Conservation (phyloP, 2,797 vertebrate genomes). For the Triplophysa bombifrons region DNA sequence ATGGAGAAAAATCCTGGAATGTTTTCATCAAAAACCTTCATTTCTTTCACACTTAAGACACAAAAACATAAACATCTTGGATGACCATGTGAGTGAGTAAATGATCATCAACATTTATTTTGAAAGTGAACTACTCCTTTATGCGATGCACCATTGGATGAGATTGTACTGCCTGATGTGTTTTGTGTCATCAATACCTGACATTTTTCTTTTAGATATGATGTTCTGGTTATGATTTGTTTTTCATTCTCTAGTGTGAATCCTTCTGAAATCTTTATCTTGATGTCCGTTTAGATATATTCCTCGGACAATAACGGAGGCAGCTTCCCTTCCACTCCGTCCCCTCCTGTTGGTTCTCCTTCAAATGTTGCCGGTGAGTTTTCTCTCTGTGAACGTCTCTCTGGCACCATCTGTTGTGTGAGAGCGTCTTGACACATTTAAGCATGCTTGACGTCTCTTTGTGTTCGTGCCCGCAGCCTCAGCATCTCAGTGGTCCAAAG, state of each 20-base stretch:
- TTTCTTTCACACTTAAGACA: too few species aligned
- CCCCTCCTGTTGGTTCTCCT: constrained; percentile 92
- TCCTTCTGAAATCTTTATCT: background rate
- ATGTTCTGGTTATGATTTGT: too few species aligned
- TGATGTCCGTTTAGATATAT: constrained; percentile 85
- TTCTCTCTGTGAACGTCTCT: constrained; percentile 13
- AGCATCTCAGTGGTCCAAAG: constrained; percentile 91
- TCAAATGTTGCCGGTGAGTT: constrained; percentile 90
- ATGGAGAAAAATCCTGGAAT: too few species aligned
- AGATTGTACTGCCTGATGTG: too few species aligned
- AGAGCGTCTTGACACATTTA: background rate
- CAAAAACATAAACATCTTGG: too few species aligned
- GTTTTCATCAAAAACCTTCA: too few species aligned
- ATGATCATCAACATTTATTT: too few species aligned
- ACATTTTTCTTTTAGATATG: background rate
- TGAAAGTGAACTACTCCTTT: too few species aligned
- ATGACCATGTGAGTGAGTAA: too few species aligned
- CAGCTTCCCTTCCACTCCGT: constrained; percentile 90
- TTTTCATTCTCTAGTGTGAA: background rate
- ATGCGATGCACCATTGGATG: background rate
- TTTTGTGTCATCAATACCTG: too few species aligned
- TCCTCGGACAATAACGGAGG: constrained; percentile 92
- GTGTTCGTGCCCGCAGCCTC: constrained; percentile 68
- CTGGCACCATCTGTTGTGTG: constrained; percentile 44
- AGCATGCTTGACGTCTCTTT: background rate